Base-by-base conservation (phyloP, 2,113 vertebrate species). In the Megalops atlanticus region DNA sequence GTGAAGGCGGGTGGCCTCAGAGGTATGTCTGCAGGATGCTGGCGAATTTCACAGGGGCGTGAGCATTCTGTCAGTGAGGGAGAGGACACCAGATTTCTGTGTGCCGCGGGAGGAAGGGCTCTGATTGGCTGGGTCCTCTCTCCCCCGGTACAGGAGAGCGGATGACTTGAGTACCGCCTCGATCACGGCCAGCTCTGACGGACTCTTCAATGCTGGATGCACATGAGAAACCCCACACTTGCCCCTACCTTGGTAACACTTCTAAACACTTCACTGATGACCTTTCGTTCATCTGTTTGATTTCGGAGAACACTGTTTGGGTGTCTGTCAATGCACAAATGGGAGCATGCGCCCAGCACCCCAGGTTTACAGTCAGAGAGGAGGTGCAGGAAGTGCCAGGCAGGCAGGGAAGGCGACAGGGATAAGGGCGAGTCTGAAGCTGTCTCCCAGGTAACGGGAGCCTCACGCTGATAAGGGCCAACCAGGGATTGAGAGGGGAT, bases 401-500 rank as follows among this genome's bases (percentile, higher is more conserved):
- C 11, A 31, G 12, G 21, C 16, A 49, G 18, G 39, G 24, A 14
- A 35, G 49, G 35, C 41, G 40, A 18, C 10, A n/a, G 58, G 79
- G 83, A 85, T 83, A 76, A 84, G 71, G 58, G 54, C 2, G 21
- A 81, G 78, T 38, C 10, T 10, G 38, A 68, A 6, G 75, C 79
- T 52, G 31, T 69, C 78, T 84, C 84, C 81, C 77, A 47, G 79
- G 71, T 41, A 79, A 70, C 79, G 58, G 76, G 83, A 79, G 21
- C 77, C 74, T 79, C 45, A 0, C 80, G 85, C 85, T 87, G 87
- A 88, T 91, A 86, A 78, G 41, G 12, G 75, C 64, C 76, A 83
- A 80, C 79, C 47, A 81, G 82, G 89, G 89, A 90, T 88, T 85
- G 86, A 77, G 79, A 81, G 80, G 81, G 89, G 91, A 91, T 93